phyloP scores from a whole-genome alignment of 2,113 vertebrate species.

The Dasyurus viverrinus region DNA sequence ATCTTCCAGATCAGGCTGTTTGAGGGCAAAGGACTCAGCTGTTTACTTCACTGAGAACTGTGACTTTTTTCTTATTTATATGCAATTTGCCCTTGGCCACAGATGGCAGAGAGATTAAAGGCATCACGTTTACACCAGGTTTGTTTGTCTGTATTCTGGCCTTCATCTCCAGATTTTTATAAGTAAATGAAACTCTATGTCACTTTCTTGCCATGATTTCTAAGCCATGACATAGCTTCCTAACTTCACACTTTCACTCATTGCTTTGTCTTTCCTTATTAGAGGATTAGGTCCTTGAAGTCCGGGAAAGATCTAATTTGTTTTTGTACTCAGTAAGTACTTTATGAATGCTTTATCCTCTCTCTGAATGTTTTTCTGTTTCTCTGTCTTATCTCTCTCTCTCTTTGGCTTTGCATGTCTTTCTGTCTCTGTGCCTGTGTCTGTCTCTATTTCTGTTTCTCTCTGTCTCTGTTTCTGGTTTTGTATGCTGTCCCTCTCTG shows the following conservation, averaged over 20 bases:
- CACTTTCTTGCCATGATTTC: not conserved
- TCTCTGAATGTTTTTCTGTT: not conserved
- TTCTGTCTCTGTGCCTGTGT: no score
- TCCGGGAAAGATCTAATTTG: not conserved
- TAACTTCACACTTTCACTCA: not conserved
- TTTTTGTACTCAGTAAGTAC: not conserved
- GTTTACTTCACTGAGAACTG: not conserved
- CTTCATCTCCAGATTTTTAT: not conserved
- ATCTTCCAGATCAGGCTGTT: not conserved
- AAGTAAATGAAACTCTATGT: not conserved
- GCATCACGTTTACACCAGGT: not conserved
- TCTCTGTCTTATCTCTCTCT: not conserved
- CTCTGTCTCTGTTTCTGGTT: no score
- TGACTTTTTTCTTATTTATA: not conserved
- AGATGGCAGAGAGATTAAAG: not conserved
- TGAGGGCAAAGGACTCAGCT: not conserved
- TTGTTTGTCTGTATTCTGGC: not conserved
- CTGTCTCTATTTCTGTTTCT: no score
- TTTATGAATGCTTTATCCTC: not conserved
- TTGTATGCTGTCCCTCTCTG: no score
- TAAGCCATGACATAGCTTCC: not conserved
- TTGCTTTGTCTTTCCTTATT: not conserved
- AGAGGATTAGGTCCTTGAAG: not conserved
- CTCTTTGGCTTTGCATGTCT: no score
- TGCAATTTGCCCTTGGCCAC: not conserved